phyloP scores from a whole-genome alignment of 1,140 invertebrate genomes.

The Orchesella cincta region DNA sequence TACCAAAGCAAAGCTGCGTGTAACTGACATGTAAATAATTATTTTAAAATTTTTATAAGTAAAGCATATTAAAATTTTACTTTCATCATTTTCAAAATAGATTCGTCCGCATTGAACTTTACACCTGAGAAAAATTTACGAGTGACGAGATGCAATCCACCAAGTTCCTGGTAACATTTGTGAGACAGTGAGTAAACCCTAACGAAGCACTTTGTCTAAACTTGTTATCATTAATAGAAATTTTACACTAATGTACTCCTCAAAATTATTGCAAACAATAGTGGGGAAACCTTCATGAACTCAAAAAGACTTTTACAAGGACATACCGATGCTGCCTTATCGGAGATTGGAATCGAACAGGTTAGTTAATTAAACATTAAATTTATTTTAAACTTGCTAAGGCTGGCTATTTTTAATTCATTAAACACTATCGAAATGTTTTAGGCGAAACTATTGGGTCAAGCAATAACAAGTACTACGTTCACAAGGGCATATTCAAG shows the following conservation, averaged over 20 bases:
- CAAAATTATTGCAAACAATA: not conserved
- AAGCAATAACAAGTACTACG: not conserved
- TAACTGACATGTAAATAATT: no score
- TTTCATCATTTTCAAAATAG: not conserved
- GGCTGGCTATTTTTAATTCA: not conserved
- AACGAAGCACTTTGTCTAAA: not conserved
- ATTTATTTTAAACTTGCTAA: not conserved
- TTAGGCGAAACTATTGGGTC: conserved; percentile 44
- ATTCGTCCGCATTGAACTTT: not conserved
- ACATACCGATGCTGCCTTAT: conserved; percentile 39
- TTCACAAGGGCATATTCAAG: conserved; percentile 39
- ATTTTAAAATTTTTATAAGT: no score
- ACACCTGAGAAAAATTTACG: not conserved
- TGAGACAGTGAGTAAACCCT: conserved; percentile 42
- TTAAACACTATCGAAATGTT: conserved; percentile 8
- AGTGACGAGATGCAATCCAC: not conserved
- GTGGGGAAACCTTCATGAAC: conserved; percentile 47
- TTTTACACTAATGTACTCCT: not conserved
- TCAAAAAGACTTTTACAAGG: conserved; percentile 42
- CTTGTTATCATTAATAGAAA: not conserved
- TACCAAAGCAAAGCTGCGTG: no score
- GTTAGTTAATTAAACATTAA: conserved; percentile 30
- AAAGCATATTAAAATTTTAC: not conserved
- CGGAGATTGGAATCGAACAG: conserved; percentile 39
- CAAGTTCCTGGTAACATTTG: conserved; percentile 34